Percentiles rank a stretch among this genome's conserved stretches.
phyloP scores from a whole-genome alignment of 2,888 invertebrate species.

The Machimus atricapillus region DNA sequence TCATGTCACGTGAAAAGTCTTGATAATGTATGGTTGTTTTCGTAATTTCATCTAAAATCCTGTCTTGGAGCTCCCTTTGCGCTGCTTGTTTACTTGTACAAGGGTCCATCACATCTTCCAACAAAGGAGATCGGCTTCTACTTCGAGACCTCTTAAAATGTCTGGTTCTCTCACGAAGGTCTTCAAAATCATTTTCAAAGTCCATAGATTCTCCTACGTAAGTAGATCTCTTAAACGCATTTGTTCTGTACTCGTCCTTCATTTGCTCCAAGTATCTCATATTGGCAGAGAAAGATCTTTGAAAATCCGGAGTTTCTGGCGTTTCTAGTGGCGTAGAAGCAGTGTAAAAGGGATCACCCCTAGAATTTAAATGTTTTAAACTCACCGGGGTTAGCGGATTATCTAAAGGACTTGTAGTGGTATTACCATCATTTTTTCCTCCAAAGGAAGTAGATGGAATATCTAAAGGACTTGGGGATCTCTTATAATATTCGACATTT shows the following conservation, averaged over 20 bases:
- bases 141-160: slow-evolving; percentile 58
- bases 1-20: slow-evolving; percentile 55
- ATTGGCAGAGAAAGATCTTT: slow-evolving; percentile 53
- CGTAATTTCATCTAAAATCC: slow-evolving; percentile 54
- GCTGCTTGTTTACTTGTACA: slow-evolving; percentile 50
- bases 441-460: neutral
- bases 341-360: neutral
- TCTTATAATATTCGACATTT: neutral
- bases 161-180: slow-evolving; percentile 54
- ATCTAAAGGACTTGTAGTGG: neutral
- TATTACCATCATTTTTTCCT: neutral
- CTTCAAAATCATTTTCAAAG: slow-evolving; percentile 53
- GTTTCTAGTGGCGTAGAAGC: neutral
- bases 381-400: neutral
- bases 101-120: slow-evolving; percentile 42
- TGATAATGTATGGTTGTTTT: slow-evolving; percentile 55
- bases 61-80: slow-evolving; percentile 54
- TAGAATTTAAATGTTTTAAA: neutral
- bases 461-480: neutral
- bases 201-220: slow-evolving; percentile 60
- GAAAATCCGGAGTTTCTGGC: slow-evolving; percentile 49
- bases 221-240: slow-evolving; percentile 57
- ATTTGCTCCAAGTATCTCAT: slow-evolving; percentile 54
- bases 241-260: slow-evolving; percentile 50
- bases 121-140: slow-evolving; percentile 56